phyloP scores from a whole-genome alignment of 2,888 invertebrate species.

The Idaea aversata region DNA sequence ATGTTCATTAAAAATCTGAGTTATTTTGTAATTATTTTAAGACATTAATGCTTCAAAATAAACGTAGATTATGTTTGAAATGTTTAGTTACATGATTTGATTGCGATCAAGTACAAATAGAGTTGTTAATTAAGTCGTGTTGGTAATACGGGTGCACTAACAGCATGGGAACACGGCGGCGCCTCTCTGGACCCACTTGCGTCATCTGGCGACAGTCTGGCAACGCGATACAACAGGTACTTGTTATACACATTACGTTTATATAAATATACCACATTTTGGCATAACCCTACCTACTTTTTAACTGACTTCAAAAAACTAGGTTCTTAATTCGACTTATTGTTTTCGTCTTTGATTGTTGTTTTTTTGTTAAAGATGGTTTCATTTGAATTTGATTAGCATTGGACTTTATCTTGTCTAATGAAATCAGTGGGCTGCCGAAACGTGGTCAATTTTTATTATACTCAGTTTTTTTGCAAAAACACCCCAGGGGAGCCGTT shows the following conservation, averaged over 20 bases:
- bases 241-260: not conserved
- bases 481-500: not conserved
- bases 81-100: not conserved
- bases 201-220: constrained; percentile 62
- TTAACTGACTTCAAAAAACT: no score
- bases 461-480: no score
- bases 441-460: no score
- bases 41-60: not conserved
- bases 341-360: no score
- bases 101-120: not conserved
- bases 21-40: not conserved
- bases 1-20: not conserved
- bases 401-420: no score
- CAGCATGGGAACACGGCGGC: constrained; percentile 81
- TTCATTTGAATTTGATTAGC: no score
- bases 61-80: no score
- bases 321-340: no score
- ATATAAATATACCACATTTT: no score
- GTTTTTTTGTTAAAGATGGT: no score
- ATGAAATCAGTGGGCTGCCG: no score
- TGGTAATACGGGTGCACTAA: constrained; percentile 76
- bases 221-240: constrained; percentile 52
- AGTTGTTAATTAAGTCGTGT: constrained; percentile 32
- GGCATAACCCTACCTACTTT: no score
- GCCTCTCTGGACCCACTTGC: constrained; percentile 74